Evolutionary conservation across 2,797 vertebrate genomes (phyloP).

Genomic region (Morelia viridis): DNA sequence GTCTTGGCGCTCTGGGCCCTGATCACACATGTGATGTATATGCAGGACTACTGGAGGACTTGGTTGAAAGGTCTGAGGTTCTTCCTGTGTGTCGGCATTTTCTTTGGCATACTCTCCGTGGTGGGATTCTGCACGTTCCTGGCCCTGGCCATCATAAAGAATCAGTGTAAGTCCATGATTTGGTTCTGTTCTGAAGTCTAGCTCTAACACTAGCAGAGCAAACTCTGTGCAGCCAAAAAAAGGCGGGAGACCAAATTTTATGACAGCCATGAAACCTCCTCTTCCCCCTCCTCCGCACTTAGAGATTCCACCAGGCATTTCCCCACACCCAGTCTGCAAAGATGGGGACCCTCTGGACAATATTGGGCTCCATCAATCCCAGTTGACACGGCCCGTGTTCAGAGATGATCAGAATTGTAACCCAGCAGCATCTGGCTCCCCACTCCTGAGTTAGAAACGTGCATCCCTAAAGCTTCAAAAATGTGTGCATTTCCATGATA

Average conservation of each 20-base stretch:
- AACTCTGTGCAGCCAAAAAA: too few species aligned
- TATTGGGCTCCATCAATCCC: background rate
- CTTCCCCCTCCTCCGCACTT: background rate
- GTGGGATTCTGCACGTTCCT: constrained; percentile 86
- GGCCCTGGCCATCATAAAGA: constrained; percentile 78
- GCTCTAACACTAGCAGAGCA: background rate
- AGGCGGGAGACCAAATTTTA: background rate
- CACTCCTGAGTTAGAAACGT: background rate
- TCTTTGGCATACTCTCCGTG: constrained; percentile 82
- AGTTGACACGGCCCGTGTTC: too few species aligned
- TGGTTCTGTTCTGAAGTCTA: background rate
- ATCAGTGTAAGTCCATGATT: constrained; percentile 81
- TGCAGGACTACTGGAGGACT: constrained; percentile 95
- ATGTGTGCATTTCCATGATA: background rate
- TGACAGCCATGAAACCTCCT: background rate
- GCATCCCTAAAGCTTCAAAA: background rate
- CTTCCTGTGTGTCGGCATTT: constrained; percentile 83
- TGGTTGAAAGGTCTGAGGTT: constrained; percentile 94
- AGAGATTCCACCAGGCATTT: background rate
- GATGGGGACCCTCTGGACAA: background rate
- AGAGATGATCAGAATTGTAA: background rate
- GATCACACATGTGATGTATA: constrained; percentile 92
- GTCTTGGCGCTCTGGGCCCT: constrained; percentile 93
- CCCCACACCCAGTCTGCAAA: background rate
- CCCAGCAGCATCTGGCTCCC: background rate